Evolutionary conservation across 2,888 invertebrate species (phyloP).

Genomic region (Eupelmus urozonus): DNA sequence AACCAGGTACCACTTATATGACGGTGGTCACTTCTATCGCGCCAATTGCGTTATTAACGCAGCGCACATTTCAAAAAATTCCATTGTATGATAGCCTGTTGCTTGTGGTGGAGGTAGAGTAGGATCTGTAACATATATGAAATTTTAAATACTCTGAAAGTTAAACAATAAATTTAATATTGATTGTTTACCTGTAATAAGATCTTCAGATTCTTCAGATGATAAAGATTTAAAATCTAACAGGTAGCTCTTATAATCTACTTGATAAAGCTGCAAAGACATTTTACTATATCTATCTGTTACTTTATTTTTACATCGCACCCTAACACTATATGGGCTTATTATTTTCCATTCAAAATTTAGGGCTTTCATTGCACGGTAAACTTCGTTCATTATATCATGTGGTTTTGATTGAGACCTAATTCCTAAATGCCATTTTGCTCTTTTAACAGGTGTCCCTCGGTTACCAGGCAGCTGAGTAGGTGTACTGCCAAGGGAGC

Average conservation of each 20-base stretch:
- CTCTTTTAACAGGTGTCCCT: conserved; percentile 91
- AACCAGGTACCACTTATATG: conserved; percentile 34
- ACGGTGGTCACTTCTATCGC: conserved; percentile 80
- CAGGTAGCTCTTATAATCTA: conserved; percentile 98
- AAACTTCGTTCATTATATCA: conserved; percentile 99
- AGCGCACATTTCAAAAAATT: conserved; percentile 99
- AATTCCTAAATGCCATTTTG: conserved; percentile 99
- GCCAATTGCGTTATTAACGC: conserved; percentile 98
- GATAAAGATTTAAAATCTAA: conserved; percentile 98
- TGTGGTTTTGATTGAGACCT: conserved; percentile 99
- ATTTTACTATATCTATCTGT: conserved; percentile 94
- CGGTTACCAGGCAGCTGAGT: conserved; percentile 73
- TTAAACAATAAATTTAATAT: conserved; percentile 1
- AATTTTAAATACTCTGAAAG: conserved; percentile 11
- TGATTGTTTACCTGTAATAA: conserved; percentile 70
- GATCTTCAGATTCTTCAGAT: conserved; percentile 83
- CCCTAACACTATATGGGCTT: conserved; percentile 97
- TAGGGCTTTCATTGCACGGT: conserved; percentile 98
- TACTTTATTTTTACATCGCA: conserved; percentile 91
- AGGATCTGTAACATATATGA: conserved; percentile 38
- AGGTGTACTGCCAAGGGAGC: conserved; percentile 68
- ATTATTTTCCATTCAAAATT: conserved; percentile 99
- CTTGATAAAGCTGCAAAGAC: conserved; percentile 99
- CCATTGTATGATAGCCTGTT: conserved; percentile 94
- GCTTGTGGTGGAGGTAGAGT: conserved; percentile 70